Conservation (phyloP, 2,888 invertebrate species). For the Drosophila mayaguana region DNA sequence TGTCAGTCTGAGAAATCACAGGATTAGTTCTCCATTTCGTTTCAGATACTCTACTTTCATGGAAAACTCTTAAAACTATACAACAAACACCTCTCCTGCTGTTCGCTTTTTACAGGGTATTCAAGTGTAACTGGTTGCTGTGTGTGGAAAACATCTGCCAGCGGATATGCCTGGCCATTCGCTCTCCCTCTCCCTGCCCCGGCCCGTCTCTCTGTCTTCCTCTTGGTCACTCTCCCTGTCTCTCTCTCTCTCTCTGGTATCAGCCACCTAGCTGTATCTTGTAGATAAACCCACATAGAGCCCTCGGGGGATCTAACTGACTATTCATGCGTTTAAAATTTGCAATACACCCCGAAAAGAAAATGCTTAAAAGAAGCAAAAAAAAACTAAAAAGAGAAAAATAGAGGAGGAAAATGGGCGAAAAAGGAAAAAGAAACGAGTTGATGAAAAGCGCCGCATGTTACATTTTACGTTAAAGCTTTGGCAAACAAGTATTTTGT, state of each 20-base stretch:
- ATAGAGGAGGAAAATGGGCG: neutral
- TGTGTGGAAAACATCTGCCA: conserved; percentile 72
- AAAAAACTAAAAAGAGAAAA: too few relatives aligned
- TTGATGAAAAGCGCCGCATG: conserved; percentile 69
- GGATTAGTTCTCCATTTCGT: too few relatives aligned
- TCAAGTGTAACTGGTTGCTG: conserved; percentile 38
- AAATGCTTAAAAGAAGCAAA: conserved; percentile 38
- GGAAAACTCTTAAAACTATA: neutral
- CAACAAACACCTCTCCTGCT: too few relatives aligned
- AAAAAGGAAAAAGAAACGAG: conserved; percentile 7
- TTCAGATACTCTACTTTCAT: neutral
- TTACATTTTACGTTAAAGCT: conserved; percentile 69
- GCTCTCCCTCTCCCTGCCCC: conserved; percentile 8
- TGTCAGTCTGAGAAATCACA: too few relatives aligned
- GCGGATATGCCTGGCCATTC: conserved; percentile 67
- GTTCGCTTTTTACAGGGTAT: conserved; percentile 17
- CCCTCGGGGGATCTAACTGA: conserved; percentile 64
- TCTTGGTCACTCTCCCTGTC: too few relatives aligned
- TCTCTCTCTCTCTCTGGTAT: neutral
- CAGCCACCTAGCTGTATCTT: conserved; percentile 60
- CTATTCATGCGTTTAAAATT: conserved; percentile 78
- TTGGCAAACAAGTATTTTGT: conserved; percentile 54
- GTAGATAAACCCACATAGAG: conserved; percentile 60
- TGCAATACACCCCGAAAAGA: conserved; percentile 69
- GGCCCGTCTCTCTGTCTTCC: neutral